Base-by-base conservation (phyloP, 2,888 invertebrate genomes). In the Villa cingulata region DNA sequence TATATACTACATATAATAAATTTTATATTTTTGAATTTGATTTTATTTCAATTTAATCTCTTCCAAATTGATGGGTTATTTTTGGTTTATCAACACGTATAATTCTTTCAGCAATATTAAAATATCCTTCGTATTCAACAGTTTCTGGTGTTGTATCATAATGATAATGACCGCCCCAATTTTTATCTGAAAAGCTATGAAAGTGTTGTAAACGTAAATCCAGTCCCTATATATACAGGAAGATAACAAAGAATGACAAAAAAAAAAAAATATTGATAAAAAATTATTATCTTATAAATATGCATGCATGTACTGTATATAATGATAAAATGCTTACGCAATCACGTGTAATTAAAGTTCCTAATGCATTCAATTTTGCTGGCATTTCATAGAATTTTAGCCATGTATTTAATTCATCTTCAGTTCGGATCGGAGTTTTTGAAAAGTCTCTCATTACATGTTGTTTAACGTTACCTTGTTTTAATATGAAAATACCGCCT, bases 401-500 rank as follows among this genome's bases (percentile, higher is more conserved):
- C 96, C 97, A 98, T 41, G 75, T 63, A 63, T 91, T 82, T 17
- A 95, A 76, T 58, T 84, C 81, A 9, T 74, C 75, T 57, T 87
- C 83, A 14, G 75, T 76, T 46, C 74, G 73, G 46, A 97, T 69
- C 18, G 90, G 85, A 2, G 72, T 73, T 49, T 71, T 63, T 1
- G 90, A 86, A 71, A 96, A 97, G 64, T 92, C 90, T 36, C 89
- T 86, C 97, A 98, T 97, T 54, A 98, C 84, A 71, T 98, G 97
- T 64, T 89, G 82, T 64, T 86, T 85, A 2, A 81, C 89, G 63
- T 78, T 79, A 2, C 96, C 96, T 54, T 77, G 74, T 57, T 81
- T 82, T 45, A 97, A 69, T 45, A 91, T 60, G 70, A 97, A 96
- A 38, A 82, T 76, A 47, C 97, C 97, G 49, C 95, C 96, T 48